A percentile compares a stretch with the other conserved stretches of the same genome.
Evolutionary conservation across 2,888 invertebrate species (phyloP).

Genomic region (Mythimna albipuncta): DNA sequence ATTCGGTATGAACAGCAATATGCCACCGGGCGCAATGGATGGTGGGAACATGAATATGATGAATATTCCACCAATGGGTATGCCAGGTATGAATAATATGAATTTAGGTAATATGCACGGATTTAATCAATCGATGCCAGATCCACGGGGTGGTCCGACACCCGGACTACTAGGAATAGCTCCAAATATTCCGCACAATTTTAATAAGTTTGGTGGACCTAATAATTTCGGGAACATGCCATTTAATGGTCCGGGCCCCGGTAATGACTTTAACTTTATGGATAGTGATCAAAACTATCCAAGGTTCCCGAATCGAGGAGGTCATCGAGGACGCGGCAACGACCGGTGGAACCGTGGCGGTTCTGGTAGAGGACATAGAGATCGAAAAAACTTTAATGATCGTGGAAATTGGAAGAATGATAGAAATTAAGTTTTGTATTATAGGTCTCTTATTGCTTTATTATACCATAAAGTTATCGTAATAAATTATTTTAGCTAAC

Average conservation of each 20-base stretch:
- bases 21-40: slow-evolving; percentile 79
- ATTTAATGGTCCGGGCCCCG: slow-evolving; percentile 83
- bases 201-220: slow-evolving; percentile 83
- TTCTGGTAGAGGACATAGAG: slow-evolving; percentile 85
- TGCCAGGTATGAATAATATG: slow-evolving; percentile 84
- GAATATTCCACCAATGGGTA: slow-evolving; percentile 85
- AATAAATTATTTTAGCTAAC: slow-evolving; percentile 75
- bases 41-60: slow-evolving; percentile 83
- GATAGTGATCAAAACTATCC: slow-evolving; percentile 85
- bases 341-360: slow-evolving; percentile 87
- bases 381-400: slow-evolving; percentile 88
- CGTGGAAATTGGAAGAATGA: slow-evolving; percentile 89
- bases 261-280: slow-evolving; percentile 85
- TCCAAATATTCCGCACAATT: slow-evolving; percentile 89
- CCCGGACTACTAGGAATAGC: slow-evolving; percentile 91
- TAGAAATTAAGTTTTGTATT: slow-evolving; percentile 83
- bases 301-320: slow-evolving; percentile 85
- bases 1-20: slow-evolving; percentile 79
- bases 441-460: slow-evolving; percentile 57
- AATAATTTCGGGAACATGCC: slow-evolving; percentile 86
- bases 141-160: slow-evolving; percentile 86
- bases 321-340: slow-evolving; percentile 84
- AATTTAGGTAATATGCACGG: slow-evolving; percentile 84
- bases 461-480: slow-evolving; percentile 55
- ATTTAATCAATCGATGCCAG: slow-evolving; percentile 84